A percentile compares a stretch with the other conserved stretches of the same genome.
Evolutionary conservation across 2,888 invertebrate genomes (phyloP).

Genomic region (Mechanitis mazaeus): DNA sequence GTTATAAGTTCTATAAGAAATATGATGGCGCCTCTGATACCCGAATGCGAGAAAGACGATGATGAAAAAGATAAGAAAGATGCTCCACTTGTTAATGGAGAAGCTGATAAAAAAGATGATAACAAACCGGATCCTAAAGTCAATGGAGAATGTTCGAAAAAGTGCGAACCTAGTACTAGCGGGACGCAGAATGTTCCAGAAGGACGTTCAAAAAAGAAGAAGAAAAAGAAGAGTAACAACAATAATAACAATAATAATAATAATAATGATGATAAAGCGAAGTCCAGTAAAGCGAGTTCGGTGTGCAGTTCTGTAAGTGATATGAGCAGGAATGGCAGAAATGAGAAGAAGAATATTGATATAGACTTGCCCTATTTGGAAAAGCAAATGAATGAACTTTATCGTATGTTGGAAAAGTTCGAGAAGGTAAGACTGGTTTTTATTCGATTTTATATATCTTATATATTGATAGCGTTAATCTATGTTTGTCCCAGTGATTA

Average conservation of each 20-base stretch:
- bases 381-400: slow-evolving; percentile 73
- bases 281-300: slow-evolving; percentile 52
- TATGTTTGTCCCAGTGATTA: too few relatives aligned
- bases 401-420: slow-evolving; percentile 58
- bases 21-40: slow-evolving; percentile 39
- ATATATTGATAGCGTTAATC: too few relatives aligned
- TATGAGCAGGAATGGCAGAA: slow-evolving; percentile 45
- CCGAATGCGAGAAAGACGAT: slow-evolving; percentile 10
- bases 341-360: slow-evolving; percentile 27
- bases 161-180: background rate
- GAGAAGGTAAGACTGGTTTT: slow-evolving; percentile 41
- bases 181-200: slow-evolving; percentile 7
- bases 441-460: too few relatives aligned
- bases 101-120: slow-evolving; percentile 8
- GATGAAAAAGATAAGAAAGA: slow-evolving; percentile 9
- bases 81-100: slow-evolving; percentile 10
- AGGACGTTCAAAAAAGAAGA: slow-evolving; percentile 18
- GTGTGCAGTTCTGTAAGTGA: slow-evolving; percentile 59
- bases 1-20: slow-evolving; percentile 44
- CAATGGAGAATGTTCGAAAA: slow-evolving; percentile 7
- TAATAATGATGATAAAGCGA: slow-evolving; percentile 30
- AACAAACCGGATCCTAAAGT: slow-evolving; percentile 7
- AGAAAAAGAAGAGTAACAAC: slow-evolving; percentile 27
- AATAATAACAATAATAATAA: slow-evolving; percentile 24
- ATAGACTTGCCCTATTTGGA: slow-evolving; percentile 67